Evolutionary conservation across 2,113 vertebrate species (phyloP).

Genomic region (Spea bombifrons): DNA sequence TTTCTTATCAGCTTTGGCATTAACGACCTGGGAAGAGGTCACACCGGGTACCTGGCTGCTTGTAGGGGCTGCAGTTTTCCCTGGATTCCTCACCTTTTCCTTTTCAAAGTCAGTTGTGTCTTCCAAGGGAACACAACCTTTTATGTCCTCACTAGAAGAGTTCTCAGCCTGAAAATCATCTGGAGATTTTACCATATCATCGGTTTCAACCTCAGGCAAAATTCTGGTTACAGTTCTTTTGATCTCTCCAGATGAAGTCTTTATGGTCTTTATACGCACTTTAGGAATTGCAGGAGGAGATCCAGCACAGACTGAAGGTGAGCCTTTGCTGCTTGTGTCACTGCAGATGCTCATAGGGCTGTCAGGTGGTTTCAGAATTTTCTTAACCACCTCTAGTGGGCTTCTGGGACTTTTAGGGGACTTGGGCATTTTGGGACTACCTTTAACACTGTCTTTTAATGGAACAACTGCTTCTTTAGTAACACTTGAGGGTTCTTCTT

Average conservation of each 20-base stretch:
- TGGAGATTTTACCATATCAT: constrained; percentile 79
- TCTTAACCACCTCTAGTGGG: constrained; percentile 82
- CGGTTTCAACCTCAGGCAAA: constrained; percentile 79
- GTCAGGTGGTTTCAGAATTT: constrained; percentile 78
- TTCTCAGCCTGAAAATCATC: constrained; percentile 75
- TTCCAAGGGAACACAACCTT: constrained; percentile 61
- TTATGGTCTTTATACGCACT: constrained; percentile 96
- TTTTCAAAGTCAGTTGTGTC: constrained; percentile 54
- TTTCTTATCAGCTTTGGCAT: constrained; percentile 51
- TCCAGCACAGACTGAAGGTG: constrained; percentile 78
- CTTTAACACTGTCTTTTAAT: constrained; percentile 72
- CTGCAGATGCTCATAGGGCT: constrained; percentile 90
- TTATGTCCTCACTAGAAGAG: constrained; percentile 67
- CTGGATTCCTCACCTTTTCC: constrained; percentile 45
- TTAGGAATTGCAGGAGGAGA: constrained; percentile 91
- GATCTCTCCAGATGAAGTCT: constrained; percentile 91
- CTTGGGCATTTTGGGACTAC: constrained; percentile 82
- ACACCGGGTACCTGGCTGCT: constrained; percentile 47
- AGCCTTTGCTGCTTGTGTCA: constrained; percentile 84
- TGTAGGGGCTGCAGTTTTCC: constrained; percentile 28
- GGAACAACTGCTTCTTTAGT: constrained; percentile 64
- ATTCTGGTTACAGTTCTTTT: constrained; percentile 90
- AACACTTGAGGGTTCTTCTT: constrained; percentile 65
- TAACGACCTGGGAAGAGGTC: constrained; percentile 55
- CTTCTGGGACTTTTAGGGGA: constrained; percentile 90